Evolutionary conservation across 2,888 invertebrate genomes (phyloP), one percentile per base, ranked within the genome.

Genomic region (Gonocerus acuteangulatus): DNA sequence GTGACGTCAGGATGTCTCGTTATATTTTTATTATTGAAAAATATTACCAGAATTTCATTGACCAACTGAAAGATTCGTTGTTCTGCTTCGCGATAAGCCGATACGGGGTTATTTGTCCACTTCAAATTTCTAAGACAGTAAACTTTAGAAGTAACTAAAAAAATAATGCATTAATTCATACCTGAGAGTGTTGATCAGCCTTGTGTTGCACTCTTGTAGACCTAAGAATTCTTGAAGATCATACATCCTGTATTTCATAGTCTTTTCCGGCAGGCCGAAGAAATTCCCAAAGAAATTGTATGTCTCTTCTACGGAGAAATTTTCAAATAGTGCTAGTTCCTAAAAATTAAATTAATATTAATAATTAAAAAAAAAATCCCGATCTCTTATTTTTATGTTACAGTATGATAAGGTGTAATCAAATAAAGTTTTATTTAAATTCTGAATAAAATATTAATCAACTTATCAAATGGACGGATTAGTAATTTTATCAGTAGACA

Each of bases 151-250:
- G 42, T 16, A 42, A 16, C 42, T 42, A 42, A 4, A 15, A 13
- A 42, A 42, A 16, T 7, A 42, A 16, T 44, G 11, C 7, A 44
- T 44, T 3, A 6, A 9, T 27, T 7, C 9, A 22, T 63, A 67
- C 68, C 68, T 68, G 42, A 67, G 61, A n/a, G 56, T 61, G 48
- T 62, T 62, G 11, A 68, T 60, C 15, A 57, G 39, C 4, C 58
- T 54, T 11, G 61, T 39, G 1, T 34, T 18, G 6, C 54, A 42
- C 1, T 61, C 48, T 3, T 66, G 65, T 16, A 68, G 54, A 36
- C 65, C 61, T 6, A 68, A 59, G 19, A 68, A 62, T 6, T 61
- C 42, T 7, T 63, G 45, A 16, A 68, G 52, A 36, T 64, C 54
- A 48, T 52, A 34, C n/a, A 62, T 64, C 48, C 67, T 61, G 32